Conservation (phyloP, 53 echinoderm and acorn worm species). For the Mesocentrotus franciscanus region DNA sequence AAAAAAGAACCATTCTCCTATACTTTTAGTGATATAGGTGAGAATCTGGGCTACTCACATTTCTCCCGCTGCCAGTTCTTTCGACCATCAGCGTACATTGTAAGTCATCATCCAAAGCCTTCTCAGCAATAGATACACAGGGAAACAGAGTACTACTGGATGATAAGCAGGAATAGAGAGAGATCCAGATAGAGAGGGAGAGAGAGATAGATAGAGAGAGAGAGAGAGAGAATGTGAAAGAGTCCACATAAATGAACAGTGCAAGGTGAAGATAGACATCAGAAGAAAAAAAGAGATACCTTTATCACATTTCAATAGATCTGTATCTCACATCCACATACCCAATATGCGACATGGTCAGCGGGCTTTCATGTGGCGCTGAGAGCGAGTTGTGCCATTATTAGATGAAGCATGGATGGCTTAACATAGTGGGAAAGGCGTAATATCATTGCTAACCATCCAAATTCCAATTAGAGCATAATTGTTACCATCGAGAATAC, state of each 20-base stretch:
- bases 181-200: background rate
- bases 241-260: background rate
- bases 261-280: too few species aligned
- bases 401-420: constrained; percentile 1
- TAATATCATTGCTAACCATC: background rate
- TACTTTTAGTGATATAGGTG: background rate
- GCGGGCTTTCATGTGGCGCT: background rate
- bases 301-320: background rate
- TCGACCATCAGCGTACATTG: background rate
- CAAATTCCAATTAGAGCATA: background rate
- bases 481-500: background rate
- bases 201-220: background rate
- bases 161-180: background rate
- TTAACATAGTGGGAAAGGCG: background rate
- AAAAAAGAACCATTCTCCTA: too few species aligned
- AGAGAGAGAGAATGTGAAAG: background rate
- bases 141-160: background rate
- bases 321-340: background rate
- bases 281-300: background rate
- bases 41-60: background rate
- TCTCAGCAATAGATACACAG: background rate
- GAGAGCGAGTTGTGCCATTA: background rate
- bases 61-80: background rate
- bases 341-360: background rate
- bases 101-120: background rate